Evolutionary conservation across 2,888 invertebrate species (phyloP).

Genomic region (Drosophila percnosoma): DNA sequence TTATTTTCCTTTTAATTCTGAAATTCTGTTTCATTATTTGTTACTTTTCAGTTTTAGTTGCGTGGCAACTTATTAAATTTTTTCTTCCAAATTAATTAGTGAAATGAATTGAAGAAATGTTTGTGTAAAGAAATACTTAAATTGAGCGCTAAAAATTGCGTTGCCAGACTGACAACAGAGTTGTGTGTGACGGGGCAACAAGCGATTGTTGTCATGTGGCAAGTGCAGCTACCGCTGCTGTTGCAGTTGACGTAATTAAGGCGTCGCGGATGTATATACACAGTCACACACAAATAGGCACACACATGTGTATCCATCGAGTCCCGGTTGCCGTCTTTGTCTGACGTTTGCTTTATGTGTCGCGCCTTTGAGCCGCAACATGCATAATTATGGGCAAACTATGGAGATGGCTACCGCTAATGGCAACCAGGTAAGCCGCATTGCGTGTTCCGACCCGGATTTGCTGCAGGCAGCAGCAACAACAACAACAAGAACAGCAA

Average conservation of each 20-base stretch:
- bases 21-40: not conserved
- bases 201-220: constrained; percentile 22
- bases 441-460: constrained; percentile 58
- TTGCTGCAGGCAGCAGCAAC: constrained; percentile 27
- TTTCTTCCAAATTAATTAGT: not conserved
- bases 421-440: constrained; percentile 33
- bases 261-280: constrained; percentile 14
- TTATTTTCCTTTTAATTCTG: not conserved
- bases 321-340: constrained; percentile 50
- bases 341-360: constrained; percentile 60
- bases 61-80: not conserved
- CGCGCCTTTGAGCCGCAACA: constrained; percentile 57
- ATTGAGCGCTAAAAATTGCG: not conserved
- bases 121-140: not conserved
- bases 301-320: too few relatives aligned
- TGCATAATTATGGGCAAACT: constrained; percentile 64
- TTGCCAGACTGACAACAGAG: constrained; percentile 26
- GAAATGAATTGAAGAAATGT: not conserved
- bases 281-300: not conserved
- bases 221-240: constrained; percentile 15
- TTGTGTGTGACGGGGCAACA: constrained; percentile 1
- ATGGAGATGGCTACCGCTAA: constrained; percentile 15
- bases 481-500: constrained; percentile 11
- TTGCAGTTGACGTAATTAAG: constrained; percentile 64
- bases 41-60: not conserved